Evolutionary conservation across 92 coral and sea anemone genomes (phyloP), one percentile per base, ranked within the genome.

Genomic region (Phenganax subtilis): DNA sequence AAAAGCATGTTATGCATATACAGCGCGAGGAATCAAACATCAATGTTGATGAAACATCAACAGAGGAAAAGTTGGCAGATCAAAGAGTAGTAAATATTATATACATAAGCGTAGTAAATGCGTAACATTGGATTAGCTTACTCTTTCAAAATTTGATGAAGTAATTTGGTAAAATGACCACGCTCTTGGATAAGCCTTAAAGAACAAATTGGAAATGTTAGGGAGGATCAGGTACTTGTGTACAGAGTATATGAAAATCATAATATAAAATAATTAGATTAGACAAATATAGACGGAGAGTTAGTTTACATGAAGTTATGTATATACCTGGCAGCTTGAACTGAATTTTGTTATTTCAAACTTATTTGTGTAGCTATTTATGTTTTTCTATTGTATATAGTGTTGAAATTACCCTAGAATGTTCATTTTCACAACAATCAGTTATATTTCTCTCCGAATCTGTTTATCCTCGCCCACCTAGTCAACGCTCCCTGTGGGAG

Each of bases 141-240:
- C 83, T 79, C 83, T 79, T 79, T 79, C 74, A 79, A 79, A 79
- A 79, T 79, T 62, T 79, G 57, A 79, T 64, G 74, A 79, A 79
- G 83, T 63, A 79, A 79, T 31, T 64, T 79, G 74, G 83, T 79
- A 79, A 62, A 79, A 15, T 79, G 83, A 54, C 83, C 83, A 79
- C 83, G 83, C 83, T 79, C 83, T 79, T 79, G 83, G 27, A 79
- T 12, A 79, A 79, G 73, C 83, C 83, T 79, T 62, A 64, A 79
- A 79, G 72, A 62, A 79, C 74, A 79, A 65, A 59, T 59, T 79
- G 58, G 81, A 76, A 37, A 76, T 79, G 83, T 79, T 79, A 79
- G 83, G 83, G 72, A 79, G 83, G 74, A 79, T 79, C 83, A 79
- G 72, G 62, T 79, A 79, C 27, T 55, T 73, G 12, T 20, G 59